Evolutionary conservation across 2,797 vertebrate species (phyloP), one percentile per base, ranked within the genome.

Genomic region (Enteromius thamalakanensis): DNA sequence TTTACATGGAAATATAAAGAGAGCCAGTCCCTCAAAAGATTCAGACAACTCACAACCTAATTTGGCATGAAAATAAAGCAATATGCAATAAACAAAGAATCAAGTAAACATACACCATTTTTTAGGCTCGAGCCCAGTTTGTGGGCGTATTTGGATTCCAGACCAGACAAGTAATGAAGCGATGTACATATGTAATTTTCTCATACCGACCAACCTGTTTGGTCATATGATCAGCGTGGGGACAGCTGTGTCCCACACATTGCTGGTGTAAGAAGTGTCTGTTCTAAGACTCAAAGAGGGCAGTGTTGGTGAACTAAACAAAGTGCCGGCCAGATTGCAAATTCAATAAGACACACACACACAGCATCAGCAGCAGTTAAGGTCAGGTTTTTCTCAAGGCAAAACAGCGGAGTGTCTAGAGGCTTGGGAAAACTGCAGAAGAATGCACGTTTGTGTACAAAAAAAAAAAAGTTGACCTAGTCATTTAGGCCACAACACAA

Each of bases 301-400:
- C 87, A 90, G 89, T 93, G 91, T 88, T 91, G 87, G 86, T 90
- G 87, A 90, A 89, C 85, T 40, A 40, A 87, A 88, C 90, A 90
- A 90, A 88, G 86, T 76, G 76, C 74, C 80, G 80, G 79, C 71
- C 37, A 80, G 40, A 40, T 40, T 86, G 91, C 93, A 92, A 93
- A 84, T 80, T 87, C 76, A 86, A 87, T 87, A 87, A 86, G 86
- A 80, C 87, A 71, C 40, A 8, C 40, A 40, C 84, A 80, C 86
- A 83, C 81, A 86, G 80, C 84, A 72, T 42, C 67, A 87, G 88
- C 84, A 84, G 90, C 85, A 84, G 87, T 91, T 91, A 92, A 94
- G 94, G 94, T 94, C 94, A 94, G 88, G 40, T 64, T 88, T 94
- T 95, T 95, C 94, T 94, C 93, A 94, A 93, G 93, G 89, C 91